Evolutionary conservation across 2,797 vertebrate genomes (phyloP), one percentile per base, ranked within the genome.

Genomic region (Ispidina picta): DNA sequence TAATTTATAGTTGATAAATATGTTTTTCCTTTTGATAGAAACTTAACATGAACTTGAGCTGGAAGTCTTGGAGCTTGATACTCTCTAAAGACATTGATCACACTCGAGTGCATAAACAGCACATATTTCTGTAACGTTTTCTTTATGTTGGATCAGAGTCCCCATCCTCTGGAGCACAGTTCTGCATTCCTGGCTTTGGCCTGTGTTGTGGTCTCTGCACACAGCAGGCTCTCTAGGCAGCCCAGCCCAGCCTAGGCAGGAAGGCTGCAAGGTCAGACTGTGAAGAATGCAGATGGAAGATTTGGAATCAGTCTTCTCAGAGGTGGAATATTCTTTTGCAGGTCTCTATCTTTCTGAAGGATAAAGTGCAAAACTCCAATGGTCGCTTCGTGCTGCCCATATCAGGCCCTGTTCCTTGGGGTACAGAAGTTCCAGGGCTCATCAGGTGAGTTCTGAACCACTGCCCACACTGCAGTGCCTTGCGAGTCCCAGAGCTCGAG

Each of bases 261-360:
- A 79, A 74, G 15, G 16, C 64, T 78, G 41, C 12, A 28, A 23
- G 44, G 39, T 83, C 46, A 33, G 33, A 8, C n/a, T 54, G 41
- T 8, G 29, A 20, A 28, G 69, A n/a, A 8, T 49, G 73, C 1
- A 0, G 29, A 15, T 46, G 37, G 52, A 31, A 46, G 44, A 8
- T 11, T 10, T 14, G 33, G 2, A 18, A 37, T 5, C 55, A 51
- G 33, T 51, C 63, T n/a, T 51, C 72, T 88, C 33, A 39, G 52
- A 39, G 44, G 13, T 55, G 49, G n/a, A 37, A 59, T 91, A 56
- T 93, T 62, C 65, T 49, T 88, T 91, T 87, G 26, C 93, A 99
- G 99, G 99, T 99, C 37, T 99, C 99, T 58, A 99, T 99, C 97
- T 99, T 99, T 92, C 98, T 99, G 52, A 99, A 99, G 96, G 99